phyloP scores from a whole-genome alignment of 2,113 vertebrate genomes.

The Isichthys henryi region DNA sequence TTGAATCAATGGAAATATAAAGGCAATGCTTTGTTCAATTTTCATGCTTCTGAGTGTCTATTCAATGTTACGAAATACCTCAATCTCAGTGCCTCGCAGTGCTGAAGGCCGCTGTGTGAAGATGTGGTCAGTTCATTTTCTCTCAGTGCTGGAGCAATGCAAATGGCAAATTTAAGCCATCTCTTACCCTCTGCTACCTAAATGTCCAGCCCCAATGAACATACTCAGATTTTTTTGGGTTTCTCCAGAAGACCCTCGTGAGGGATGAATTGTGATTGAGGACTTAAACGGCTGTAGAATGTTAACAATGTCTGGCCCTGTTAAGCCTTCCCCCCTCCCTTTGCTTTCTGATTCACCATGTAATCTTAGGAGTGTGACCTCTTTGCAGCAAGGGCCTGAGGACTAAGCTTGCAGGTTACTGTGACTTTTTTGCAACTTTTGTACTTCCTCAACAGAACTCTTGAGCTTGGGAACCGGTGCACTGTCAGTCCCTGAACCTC shows the following conservation, averaged over 20 bases:
- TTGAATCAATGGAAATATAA: background rate
- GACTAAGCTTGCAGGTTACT: background rate
- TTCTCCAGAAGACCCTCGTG: background rate
- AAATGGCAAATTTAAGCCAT: background rate
- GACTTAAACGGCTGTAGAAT: background rate
- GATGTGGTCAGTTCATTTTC: background rate
- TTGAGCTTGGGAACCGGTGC: background rate
- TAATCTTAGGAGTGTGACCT: background rate
- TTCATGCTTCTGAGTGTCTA: background rate
- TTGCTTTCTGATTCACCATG: background rate
- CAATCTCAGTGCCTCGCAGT: background rate
- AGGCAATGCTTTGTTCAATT: background rate
- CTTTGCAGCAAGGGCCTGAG: background rate
- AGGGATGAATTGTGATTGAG: background rate
- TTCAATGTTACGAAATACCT: background rate
- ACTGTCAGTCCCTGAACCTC: background rate
- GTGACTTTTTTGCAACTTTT: background rate
- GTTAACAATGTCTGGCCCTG: background rate
- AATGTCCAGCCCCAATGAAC: background rate
- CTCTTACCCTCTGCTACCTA: background rate
- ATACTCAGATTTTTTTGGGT: background rate
- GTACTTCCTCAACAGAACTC: background rate
- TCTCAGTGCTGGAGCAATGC: background rate
- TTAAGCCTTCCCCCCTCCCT: background rate
- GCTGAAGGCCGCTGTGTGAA: background rate